Conservation (phyloP, 2,113 vertebrate species). For the Acanthisitta chloris region DNA sequence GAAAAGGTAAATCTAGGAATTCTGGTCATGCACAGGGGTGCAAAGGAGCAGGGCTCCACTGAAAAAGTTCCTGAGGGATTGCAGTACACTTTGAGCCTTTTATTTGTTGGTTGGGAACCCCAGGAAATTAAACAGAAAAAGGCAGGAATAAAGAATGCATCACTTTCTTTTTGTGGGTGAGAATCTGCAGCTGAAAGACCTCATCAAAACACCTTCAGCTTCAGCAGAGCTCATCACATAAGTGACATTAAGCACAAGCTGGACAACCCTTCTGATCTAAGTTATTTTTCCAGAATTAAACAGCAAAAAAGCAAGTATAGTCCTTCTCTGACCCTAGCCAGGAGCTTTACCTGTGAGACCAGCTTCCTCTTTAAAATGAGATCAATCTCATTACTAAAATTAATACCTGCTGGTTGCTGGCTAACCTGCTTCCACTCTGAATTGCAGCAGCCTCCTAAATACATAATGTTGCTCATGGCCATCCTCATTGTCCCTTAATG, state of each 20-base stretch:
- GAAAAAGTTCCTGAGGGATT: neutral
- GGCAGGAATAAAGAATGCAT: neutral
- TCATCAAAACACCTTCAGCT: neutral
- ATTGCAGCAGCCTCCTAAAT: neutral
- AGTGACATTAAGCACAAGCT: neutral
- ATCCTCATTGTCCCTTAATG: neutral
- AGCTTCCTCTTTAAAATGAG: slow-evolving; percentile 10
- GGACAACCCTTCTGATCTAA: neutral
- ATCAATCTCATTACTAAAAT: slow-evolving; percentile 24
- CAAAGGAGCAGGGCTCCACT: neutral
- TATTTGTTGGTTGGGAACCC: neutral
- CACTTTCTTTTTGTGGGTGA: neutral
- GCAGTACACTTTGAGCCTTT: neutral
- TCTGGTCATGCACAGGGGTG: neutral
- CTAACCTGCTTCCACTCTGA: neutral
- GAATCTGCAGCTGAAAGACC: neutral
- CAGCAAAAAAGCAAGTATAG: neutral
- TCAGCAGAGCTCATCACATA: neutral
- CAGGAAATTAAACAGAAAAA: neutral
- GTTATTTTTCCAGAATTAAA: neutral
- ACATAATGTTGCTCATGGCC: neutral
- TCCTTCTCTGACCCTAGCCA: neutral
- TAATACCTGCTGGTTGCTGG: neutral
- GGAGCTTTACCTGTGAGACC: neutral
- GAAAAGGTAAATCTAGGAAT: neutral